These are phyloP conservation scores for Petaurus breviceps DNA, from an alignment of 2,113 vertebrate species.

Conservation along the genomic window DNA sequence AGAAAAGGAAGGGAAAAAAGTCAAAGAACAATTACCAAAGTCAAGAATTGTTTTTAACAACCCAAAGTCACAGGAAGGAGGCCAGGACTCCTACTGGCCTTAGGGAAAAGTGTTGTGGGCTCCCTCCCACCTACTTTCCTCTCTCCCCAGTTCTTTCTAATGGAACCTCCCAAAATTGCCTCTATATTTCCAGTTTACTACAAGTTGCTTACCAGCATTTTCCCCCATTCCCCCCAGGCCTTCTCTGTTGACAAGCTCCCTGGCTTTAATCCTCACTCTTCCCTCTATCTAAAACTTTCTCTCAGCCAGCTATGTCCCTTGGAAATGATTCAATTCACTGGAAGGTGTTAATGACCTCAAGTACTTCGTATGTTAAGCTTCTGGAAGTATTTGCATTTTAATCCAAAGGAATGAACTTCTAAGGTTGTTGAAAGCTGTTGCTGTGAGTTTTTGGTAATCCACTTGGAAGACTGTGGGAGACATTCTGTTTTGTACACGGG, in stretches of 20 bases:
- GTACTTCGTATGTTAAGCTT: background rate
- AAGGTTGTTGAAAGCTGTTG: background rate
- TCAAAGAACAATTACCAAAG: slow-evolving; percentile 27
- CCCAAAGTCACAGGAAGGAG: background rate
- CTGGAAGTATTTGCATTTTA: background rate
- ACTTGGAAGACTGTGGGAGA: background rate
- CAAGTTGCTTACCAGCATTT: background rate
- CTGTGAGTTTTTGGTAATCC: background rate
- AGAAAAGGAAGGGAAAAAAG: background rate
- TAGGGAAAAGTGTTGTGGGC: background rate
- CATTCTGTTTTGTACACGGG: background rate
- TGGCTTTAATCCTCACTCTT: background rate
- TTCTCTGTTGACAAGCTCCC: background rate
- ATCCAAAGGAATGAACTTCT: background rate
- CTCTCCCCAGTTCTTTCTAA: background rate
- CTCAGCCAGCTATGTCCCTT: slow-evolving; percentile 11
- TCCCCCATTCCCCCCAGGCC: background rate
- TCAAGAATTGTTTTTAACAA: background rate
- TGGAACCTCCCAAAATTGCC: background rate
- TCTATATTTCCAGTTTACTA: background rate
- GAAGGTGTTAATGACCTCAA: slow-evolving; percentile 15
- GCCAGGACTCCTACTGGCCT: background rate
- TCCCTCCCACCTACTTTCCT: background rate
- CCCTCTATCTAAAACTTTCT: slow-evolving; percentile 8
- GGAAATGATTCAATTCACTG: slow-evolving; percentile 47